These are phyloP conservation scores for Desoria tigrina DNA, from an alignment of 2,888 invertebrate genomes.

Conservation along the genomic window DNA sequence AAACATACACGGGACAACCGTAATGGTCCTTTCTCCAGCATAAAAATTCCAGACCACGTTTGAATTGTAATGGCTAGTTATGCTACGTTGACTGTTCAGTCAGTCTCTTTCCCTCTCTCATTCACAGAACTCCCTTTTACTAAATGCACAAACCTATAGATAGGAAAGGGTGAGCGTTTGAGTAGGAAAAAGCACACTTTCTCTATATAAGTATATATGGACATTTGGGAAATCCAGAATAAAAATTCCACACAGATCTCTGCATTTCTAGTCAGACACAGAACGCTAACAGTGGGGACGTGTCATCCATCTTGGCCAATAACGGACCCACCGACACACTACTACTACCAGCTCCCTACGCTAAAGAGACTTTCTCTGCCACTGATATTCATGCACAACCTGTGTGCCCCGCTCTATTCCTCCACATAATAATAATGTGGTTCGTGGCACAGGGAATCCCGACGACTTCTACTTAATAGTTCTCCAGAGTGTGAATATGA, in stretches of 20 bases:
- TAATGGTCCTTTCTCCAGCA: background rate
- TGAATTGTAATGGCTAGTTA: constrained; percentile 15
- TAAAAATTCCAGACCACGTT: constrained; percentile 1
- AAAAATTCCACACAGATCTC: constrained; percentile 19
- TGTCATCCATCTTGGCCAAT: constrained; percentile 10
- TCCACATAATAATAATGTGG: no score
- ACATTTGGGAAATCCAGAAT: constrained; percentile 17
- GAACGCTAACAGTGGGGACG: background rate
- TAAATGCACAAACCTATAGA: background rate
- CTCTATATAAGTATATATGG: background rate
- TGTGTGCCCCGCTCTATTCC: no score
- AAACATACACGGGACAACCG: background rate
- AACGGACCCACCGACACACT: background rate
- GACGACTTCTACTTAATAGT: no score
- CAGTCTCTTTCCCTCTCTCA: background rate
- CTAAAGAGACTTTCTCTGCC: no score
- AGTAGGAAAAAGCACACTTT: background rate
- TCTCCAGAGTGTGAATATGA: no score
- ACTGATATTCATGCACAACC: no score
- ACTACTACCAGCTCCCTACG: background rate
- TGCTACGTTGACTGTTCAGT: no score
- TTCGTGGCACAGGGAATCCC: no score
- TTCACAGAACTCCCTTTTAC: constrained; percentile 3
- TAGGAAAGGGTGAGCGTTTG: background rate
- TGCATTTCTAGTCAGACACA: background rate